Evolutionary conservation across 1,140 invertebrate genomes (phyloP).

Genomic region (Kradibia gibbosae): DNA sequence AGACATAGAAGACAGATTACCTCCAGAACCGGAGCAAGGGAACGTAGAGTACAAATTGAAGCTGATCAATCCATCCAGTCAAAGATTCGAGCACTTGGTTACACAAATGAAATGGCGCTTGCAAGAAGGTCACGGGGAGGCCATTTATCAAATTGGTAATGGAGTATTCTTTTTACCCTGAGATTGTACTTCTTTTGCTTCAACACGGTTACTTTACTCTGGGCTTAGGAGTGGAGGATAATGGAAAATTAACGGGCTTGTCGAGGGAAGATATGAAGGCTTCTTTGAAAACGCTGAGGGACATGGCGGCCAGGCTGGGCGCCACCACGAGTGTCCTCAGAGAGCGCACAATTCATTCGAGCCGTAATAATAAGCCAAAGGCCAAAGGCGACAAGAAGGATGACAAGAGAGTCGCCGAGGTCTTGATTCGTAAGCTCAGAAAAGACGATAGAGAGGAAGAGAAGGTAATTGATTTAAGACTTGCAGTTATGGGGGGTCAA

Average conservation of each 20-base stretch:
- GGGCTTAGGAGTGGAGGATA: constrained; percentile 86
- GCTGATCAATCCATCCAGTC: constrained; percentile 86
- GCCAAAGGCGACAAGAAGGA: constrained; percentile 60
- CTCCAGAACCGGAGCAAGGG: constrained; percentile 91
- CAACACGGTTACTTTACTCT: neutral
- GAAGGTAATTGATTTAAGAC: constrained; percentile 86
- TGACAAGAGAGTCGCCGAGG: constrained; percentile 81
- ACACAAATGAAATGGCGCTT: constrained; percentile 94
- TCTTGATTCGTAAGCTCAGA: constrained; percentile 89
- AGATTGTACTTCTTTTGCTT: neutral
- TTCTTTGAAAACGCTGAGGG: constrained; percentile 85
- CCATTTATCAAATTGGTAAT: constrained; percentile 94
- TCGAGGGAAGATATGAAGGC: constrained; percentile 84
- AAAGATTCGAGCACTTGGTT: constrained; percentile 90
- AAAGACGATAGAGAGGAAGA: constrained; percentile 88
- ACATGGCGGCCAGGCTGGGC: constrained; percentile 89
- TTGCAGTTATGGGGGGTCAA: constrained; percentile 93
- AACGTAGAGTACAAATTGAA: constrained; percentile 96
- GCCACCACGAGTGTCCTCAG: constrained; percentile 84
- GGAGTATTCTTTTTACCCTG: neutral
- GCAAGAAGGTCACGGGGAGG: constrained; percentile 91
- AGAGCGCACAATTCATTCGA: constrained; percentile 73
- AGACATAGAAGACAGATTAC: constrained; percentile 77
- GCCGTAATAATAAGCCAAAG: constrained; percentile 65
- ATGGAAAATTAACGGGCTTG: constrained; percentile 88